These are phyloP conservation scores for Helobdella robusta DNA, from an alignment of 2,888 invertebrate species.

Conservation along the genomic window DNA sequence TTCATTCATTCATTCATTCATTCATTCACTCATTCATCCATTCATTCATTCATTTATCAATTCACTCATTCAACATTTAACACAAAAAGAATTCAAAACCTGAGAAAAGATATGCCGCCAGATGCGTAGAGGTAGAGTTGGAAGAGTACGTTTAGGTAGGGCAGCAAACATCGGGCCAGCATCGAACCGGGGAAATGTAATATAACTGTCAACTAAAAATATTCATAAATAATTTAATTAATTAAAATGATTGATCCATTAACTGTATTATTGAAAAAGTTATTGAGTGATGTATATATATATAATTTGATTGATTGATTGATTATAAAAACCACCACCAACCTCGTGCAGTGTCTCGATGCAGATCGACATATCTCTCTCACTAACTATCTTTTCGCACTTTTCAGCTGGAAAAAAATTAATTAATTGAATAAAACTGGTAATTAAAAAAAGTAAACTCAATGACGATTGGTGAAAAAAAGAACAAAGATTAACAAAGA, in stretches of 20 bases:
- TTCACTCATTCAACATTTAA: too few species aligned
- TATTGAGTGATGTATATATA: not conserved
- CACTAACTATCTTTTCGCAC: slow-evolving; percentile 1
- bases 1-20: too few species aligned
- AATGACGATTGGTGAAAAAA: too few species aligned
- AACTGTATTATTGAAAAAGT: not conserved
- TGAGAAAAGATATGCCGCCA: not conserved
- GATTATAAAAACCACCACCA: not conserved
- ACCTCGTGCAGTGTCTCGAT: slow-evolving; percentile 6
- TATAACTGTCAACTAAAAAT: slow-evolving; percentile 1
- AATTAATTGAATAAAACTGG: too few species aligned
- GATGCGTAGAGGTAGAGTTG: slow-evolving; percentile 4
- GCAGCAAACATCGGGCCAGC: not conserved
- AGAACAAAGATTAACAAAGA: too few species aligned
- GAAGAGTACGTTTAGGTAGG: slow-evolving; percentile 8
- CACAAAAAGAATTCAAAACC: not conserved
- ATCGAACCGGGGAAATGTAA: not conserved
- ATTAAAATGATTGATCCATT: too few species aligned
- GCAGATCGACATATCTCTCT: not conserved
- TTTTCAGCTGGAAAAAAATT: too few species aligned
- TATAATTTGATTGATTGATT: not conserved
- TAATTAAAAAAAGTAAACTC: not conserved
- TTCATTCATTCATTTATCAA: too few species aligned
- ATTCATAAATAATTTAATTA: not conserved
- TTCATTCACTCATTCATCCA: too few species aligned